Conservation (phyloP, 2,888 invertebrate species). For the Cephus spinipes region DNA sequence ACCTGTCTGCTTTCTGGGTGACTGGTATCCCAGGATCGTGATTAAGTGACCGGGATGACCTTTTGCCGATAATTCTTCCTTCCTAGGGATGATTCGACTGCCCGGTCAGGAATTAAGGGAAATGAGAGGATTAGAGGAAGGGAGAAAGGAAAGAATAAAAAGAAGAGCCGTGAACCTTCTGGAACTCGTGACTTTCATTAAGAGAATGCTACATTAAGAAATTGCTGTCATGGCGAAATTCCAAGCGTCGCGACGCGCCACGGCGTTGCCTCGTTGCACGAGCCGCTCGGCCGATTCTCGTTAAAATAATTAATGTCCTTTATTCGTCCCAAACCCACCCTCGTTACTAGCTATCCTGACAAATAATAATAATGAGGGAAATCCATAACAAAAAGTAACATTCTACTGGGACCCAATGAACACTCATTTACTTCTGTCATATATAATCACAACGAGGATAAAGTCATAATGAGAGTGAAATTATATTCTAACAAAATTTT, state of each 20-base stretch:
- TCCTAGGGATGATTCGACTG: background rate
- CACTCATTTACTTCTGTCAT: background rate
- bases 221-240: slow-evolving; percentile 5
- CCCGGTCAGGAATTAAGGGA: background rate
- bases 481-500: no score
- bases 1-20: background rate
- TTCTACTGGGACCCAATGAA: background rate
- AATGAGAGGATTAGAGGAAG: background rate
- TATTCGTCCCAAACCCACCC: background rate
- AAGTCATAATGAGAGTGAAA: no score
- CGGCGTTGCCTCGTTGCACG: background rate
- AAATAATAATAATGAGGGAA: background rate
- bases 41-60: background rate
- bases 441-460: background rate
- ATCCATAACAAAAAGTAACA: background rate
- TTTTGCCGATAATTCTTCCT: background rate
- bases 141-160: background rate
- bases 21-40: background rate
- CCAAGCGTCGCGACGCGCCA: background rate
- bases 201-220: slow-evolving; percentile 5
- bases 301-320: slow-evolving; percentile 8
- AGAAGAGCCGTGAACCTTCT: background rate
- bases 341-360: background rate
- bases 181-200: background rate
- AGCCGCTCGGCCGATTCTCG: background rate